Conservation (phyloP, 2,113 vertebrate species). For the Athene cunicularia region DNA sequence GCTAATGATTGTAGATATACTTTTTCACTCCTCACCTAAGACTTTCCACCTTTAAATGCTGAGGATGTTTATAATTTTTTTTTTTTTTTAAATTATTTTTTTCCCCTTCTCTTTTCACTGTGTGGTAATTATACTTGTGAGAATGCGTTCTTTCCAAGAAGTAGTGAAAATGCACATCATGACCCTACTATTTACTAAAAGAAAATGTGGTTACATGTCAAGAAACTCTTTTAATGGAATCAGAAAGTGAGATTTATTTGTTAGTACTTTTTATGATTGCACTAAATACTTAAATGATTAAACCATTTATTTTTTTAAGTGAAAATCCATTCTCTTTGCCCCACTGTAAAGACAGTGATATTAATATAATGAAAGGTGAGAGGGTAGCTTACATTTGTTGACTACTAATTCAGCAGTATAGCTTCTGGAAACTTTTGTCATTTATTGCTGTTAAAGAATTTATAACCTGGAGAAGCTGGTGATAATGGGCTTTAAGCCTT, state of each 20-base stretch:
- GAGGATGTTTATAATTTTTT: background rate
- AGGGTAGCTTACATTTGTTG: background rate
- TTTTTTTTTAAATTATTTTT: background rate
- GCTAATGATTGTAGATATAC: background rate
- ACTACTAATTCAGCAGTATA: slow-evolving; percentile 29
- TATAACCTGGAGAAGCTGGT: slow-evolving; percentile 35
- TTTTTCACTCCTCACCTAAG: background rate
- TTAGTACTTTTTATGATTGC: background rate
- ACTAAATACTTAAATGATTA: background rate
- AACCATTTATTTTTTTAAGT: background rate
- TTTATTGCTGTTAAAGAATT: slow-evolving; percentile 53
- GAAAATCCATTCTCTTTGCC: background rate
- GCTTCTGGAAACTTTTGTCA: slow-evolving; percentile 36
- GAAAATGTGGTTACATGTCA: background rate
- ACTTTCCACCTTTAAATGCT: background rate
- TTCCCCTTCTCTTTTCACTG: background rate
- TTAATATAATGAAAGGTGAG: background rate
- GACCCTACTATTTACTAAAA: background rate
- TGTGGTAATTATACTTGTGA: background rate
- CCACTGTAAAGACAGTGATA: background rate
- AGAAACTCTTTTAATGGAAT: background rate
- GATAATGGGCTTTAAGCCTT: slow-evolving; percentile 40
- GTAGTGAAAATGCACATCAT: background rate
- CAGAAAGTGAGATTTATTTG: background rate
- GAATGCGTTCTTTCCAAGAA: background rate